Conservation (phyloP, 2,113 vertebrate species). For the Microtus pennsylvanicus region DNA sequence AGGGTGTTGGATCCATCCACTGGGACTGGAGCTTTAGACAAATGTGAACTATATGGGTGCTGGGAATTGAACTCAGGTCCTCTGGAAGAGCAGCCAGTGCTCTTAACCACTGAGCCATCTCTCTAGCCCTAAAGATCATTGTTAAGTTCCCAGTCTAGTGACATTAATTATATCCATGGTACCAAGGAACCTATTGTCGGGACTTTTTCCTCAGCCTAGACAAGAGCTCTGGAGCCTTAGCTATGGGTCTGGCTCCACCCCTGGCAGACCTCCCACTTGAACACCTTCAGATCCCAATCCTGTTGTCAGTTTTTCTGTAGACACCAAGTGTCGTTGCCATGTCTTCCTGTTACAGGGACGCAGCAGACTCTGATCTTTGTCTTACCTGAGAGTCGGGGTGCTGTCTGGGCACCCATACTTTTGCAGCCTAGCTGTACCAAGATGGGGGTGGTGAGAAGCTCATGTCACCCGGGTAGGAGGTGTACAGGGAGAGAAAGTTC, state of each 20-base stretch:
- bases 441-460: too few relatives aligned
- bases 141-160: background rate
- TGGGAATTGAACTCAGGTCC: background rate
- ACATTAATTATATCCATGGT: background rate
- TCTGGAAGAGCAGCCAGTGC: background rate
- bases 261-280: background rate
- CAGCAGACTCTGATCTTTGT: background rate
- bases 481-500: too few relatives aligned
- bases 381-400: background rate
- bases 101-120: background rate
- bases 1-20: too few relatives aligned
- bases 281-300: too few relatives aligned
- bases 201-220: background rate
- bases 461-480: fast-evolving
- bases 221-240: background rate
- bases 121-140: background rate
- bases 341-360: fast-evolving
- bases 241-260: background rate
- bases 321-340: fast-evolving
- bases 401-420: background rate
- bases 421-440: background rate
- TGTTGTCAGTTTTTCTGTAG: too few relatives aligned
- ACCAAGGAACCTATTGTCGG: fast-evolving
- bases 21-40: background rate
- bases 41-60: background rate